Percentiles rank a stretch among this genome's conserved stretches.
phyloP scores from a whole-genome alignment of 2,113 vertebrate genomes.

The Megaceryle torquata region DNA sequence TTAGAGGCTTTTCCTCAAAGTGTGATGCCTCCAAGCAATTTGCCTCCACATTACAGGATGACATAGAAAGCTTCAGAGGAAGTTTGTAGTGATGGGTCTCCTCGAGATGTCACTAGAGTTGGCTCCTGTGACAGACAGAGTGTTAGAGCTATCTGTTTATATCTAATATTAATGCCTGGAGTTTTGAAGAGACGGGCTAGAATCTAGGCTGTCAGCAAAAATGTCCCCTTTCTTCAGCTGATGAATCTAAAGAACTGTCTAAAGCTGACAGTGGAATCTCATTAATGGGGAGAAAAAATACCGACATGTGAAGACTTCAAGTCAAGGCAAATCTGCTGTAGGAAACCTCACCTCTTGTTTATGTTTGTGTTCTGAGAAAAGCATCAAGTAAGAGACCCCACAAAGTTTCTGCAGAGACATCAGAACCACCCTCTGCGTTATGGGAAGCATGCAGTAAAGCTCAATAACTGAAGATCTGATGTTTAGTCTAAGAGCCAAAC shows the following conservation, averaged over 20 bases:
- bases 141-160: neutral
- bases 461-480: neutral
- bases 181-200: neutral
- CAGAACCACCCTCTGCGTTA: neutral
- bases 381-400: neutral
- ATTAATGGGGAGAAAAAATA: neutral
- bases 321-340: rapidly evolving
- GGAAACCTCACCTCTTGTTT: neutral
- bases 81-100: neutral
- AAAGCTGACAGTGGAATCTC: neutral
- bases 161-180: constrained; percentile 2
- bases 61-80: neutral
- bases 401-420: neutral
- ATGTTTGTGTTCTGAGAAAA: neutral
- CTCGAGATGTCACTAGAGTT: neutral
- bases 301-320: neutral
- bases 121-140: neutral
- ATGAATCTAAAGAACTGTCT: neutral
- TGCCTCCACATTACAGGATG: neutral
- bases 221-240: neutral
- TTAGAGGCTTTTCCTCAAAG: neutral
- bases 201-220: constrained; percentile 29
- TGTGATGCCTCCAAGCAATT: neutral
- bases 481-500: neutral
- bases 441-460: neutral